Evolutionary conservation across 92 coral and sea anemone species (phyloP), one percentile per base, ranked within the genome.

Genomic region (Porites divaricata): DNA sequence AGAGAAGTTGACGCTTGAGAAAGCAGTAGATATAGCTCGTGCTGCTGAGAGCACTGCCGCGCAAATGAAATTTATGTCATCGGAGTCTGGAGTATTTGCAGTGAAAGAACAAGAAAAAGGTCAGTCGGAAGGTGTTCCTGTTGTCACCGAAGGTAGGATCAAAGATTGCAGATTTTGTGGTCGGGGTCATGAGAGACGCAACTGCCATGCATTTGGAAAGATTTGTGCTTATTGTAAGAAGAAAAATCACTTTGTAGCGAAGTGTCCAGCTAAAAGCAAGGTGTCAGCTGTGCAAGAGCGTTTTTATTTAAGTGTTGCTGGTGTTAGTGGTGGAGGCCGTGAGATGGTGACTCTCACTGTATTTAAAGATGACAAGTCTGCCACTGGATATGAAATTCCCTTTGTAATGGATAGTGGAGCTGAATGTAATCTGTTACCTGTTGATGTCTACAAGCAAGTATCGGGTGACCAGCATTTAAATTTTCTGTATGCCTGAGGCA

Each of bases 401-500:
- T 88, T 88, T 58, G 64, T 83, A 56, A 70, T 88, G 83, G 91
- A 88, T 68, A 83, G 79, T 23, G 89, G 92, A 17, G 92, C 92
- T 6, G 77, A 85, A 15, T 84, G 88, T 13, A 88, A 88, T 71
- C 90, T 83, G 1, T 23, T 77, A 13, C 92, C 85, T 86, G 14
- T 79, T 63, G 63, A 78, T 86, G 85, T 86, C 0, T 85, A 85
- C 75, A 76, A 58, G 76, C 6, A 64, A 5, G 88, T 85, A 25
- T 57, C 72, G 17, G 77, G 84, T 0, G 84, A 76, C n/a, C 53
- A 19, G 56, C 54, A 76, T 50, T 67, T 85, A 49, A 75, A 74
- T 26, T 25, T 23, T 19, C 69, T 84, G 25, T 10, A 78, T 54
- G 7, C 77, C 7, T 78, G 70, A 1, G 62, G 71, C 63, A 85